A percentile compares a stretch with the other conserved stretches of the same genome.
Evolutionary conservation across 2,113 vertebrate genomes (phyloP).

Genomic region (Ameiurus melas): DNA sequence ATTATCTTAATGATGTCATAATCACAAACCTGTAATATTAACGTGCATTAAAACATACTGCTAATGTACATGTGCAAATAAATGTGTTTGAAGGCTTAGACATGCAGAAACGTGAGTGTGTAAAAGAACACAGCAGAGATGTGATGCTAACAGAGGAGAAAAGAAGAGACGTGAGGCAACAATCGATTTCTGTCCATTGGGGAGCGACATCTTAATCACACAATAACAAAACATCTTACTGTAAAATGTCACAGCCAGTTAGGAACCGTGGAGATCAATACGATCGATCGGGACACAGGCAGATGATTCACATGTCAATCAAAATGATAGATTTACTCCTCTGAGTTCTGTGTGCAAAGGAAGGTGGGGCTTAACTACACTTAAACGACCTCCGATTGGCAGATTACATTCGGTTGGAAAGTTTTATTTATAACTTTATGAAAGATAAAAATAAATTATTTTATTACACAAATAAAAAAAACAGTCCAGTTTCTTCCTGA

Average conservation of each 20-base stretch:
- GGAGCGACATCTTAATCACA: slow-evolving; percentile 37
- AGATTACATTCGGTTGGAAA: not conserved
- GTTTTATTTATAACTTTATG: not conserved
- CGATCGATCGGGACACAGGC: slow-evolving; percentile 59
- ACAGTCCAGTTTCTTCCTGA: not conserved
- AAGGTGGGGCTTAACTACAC: slow-evolving; percentile 29
- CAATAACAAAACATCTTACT: slow-evolving; percentile 58
- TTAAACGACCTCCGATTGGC: slow-evolving; percentile 27
- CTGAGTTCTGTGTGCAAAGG: slow-evolving; percentile 42
- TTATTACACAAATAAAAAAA: not conserved
- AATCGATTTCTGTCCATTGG: not conserved
- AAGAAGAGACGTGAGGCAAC: not conserved
- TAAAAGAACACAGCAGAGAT: not conserved
- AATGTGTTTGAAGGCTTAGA: not conserved
- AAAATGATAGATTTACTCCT: slow-evolving; percentile 65
- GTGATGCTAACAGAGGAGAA: not conserved
- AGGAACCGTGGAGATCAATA: slow-evolving; percentile 61
- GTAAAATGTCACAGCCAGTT: slow-evolving; percentile 62
- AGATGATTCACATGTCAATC: slow-evolving; percentile 57
- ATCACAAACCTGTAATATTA: not conserved
- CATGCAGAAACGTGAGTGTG: not conserved
- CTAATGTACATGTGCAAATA: not conserved
- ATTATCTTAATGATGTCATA: not conserved
- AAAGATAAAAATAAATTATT: not conserved
- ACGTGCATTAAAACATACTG: not conserved